A percentile compares a stretch with the other conserved stretches of the same genome.
These are phyloP conservation scores for Rafetus swinhoei DNA, from an alignment of 2,113 vertebrate species.

Conservation along the genomic window DNA sequence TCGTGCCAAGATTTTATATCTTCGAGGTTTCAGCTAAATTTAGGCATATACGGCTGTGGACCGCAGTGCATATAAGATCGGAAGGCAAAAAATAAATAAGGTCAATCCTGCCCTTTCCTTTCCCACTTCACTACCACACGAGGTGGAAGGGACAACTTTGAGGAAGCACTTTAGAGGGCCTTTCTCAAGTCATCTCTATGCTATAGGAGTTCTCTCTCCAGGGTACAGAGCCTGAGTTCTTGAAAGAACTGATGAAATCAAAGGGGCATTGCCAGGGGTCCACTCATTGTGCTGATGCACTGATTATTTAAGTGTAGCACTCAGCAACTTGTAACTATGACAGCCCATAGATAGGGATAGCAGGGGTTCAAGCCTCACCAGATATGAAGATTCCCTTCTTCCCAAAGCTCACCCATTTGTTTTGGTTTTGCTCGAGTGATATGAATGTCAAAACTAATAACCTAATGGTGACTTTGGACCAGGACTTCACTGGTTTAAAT, in stretches of 20 bases:
- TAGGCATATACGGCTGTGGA: neutral
- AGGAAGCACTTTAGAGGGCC: neutral
- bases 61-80: neutral
- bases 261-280: neutral
- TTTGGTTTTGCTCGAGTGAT: neutral
- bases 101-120: rapidly evolving
- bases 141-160: neutral
- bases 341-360: neutral
- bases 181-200: rapidly evolving
- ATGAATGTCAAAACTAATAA: neutral
- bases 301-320: neutral
- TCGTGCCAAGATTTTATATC: neutral
- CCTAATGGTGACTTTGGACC: neutral
- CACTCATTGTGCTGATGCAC: neutral
- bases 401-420: neutral
- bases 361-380: neutral
- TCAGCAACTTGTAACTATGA: neutral
- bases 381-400: neutral
- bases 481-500: neutral
- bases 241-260: neutral
- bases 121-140: neutral
- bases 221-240: neutral
- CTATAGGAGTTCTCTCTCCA: neutral
- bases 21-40: neutral
- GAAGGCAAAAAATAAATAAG: neutral